These are phyloP conservation scores for Hirudo medicinalis DNA, from an alignment of 1,140 invertebrate genomes.

Conservation along the genomic window DNA sequence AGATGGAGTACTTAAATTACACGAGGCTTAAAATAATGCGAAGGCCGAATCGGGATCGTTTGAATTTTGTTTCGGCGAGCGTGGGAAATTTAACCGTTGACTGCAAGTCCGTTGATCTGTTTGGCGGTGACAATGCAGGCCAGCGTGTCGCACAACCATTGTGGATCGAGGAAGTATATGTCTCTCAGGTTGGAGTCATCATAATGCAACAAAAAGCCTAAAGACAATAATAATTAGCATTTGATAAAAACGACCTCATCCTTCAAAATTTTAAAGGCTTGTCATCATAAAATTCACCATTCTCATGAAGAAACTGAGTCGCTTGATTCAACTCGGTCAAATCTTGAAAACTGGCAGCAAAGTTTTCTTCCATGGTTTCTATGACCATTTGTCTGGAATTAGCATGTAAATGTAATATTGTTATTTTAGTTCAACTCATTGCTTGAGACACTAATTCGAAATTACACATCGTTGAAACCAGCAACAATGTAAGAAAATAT, in stretches of 20 bases:
- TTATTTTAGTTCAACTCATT: background rate
- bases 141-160: conserved; percentile 95
- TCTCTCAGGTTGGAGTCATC: conserved; percentile 90
- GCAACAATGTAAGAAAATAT: conserved; percentile 20
- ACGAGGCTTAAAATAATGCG: background rate
- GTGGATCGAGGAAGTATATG: conserved; percentile 85
- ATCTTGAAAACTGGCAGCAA: conserved; percentile 57
- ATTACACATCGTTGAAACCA: background rate
- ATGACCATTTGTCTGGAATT: conserved; percentile 35
- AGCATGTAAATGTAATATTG: conserved; percentile 23
- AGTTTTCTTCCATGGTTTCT: conserved; percentile 33
- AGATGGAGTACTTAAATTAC: background rate
- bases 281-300: conserved; percentile 49
- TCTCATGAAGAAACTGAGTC: conserved; percentile 90
- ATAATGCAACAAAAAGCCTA: conserved; percentile 85
- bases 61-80: background rate
- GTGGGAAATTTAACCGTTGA: conserved; percentile 48
- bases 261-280: background rate
- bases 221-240: background rate
- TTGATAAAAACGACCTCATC: background rate
- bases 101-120: conserved; percentile 88
- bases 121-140: conserved; percentile 87
- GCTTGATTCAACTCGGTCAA: conserved; percentile 81
- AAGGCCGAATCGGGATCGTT: background rate
- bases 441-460: background rate